Base-by-base conservation (phyloP, 1,140 invertebrate genomes). In the Cydia strobilella region DNA sequence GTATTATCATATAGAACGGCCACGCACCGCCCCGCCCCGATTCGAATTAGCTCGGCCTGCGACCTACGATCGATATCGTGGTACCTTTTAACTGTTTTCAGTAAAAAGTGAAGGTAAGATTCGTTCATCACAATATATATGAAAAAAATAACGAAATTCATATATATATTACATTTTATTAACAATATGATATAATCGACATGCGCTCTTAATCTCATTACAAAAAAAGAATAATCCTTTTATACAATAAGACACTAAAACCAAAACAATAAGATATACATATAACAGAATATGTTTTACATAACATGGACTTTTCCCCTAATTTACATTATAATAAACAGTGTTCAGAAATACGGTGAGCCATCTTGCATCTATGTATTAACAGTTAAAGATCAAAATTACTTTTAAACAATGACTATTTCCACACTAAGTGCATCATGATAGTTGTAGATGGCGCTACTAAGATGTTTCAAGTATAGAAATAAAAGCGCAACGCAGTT, bases 161-260 rank as follows among this genome's bases (percentile, higher is more conserved):
- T 69, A 69, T 69, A 69, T 69, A 69, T 69, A 69, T 69, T 90
- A 91, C 88, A 91, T 91, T 90, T 91, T 90, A 91, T 89, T 91
- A 91, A 92, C 88, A 92, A 92, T 90, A 90, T 90, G 82, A 90
- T 92, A 92, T 90, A 90, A 90, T 90, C 85, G 85, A 90, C 88
- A 91, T 90, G 87, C 88, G 80, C 79, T 82, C 85, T 88, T 90
- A 88, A 89, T 86, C 84, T 87, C 86, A 82, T 84, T 86, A 85
- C 75, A 87, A 86, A 84, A 86, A 86, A 85, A 81, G 73, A 59
- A 69, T 69, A 75, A 81, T 83, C 75, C 78, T 82, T 86, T 86
- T 88, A 85, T 89, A 89, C 86, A 90, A 82, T 81, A 87, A 63
- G 80, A 83, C 84, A 86, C 85, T 90, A 89, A 89, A 89, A 83